These are phyloP conservation scores for Oryctolagus cuniculus DNA, from an alignment of 2,113 vertebrate species.

Conservation along the genomic window DNA sequence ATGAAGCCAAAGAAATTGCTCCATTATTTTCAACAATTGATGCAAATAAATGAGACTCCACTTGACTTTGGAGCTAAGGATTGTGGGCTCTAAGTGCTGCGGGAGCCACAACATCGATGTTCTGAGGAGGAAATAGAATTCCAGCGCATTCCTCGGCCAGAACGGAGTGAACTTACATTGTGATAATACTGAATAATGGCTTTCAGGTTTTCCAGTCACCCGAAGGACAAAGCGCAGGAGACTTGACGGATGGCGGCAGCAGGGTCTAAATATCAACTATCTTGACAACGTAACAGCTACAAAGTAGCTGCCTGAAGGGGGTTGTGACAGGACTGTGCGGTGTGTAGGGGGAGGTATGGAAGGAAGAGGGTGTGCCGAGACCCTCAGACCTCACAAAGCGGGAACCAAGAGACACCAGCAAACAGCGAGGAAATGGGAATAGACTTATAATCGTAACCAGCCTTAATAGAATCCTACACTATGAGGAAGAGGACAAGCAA, in stretches of 20 bases:
- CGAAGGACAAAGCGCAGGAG: neutral
- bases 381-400: too few relatives aligned
- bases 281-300: neutral
- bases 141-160: neutral
- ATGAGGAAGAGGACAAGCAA: neutral
- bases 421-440: neutral
- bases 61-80: neutral
- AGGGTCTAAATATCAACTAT: neutral
- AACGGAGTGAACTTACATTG: neutral
- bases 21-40: neutral
- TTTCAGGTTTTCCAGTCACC: neutral
- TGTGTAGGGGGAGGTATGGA: neutral
- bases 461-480: too few relatives aligned
- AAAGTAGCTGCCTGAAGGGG: neutral
- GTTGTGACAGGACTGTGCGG: neutral
- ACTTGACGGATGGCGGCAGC: neutral
- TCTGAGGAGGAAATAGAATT: neutral
- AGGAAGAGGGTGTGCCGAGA: neutral
- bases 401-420: neutral
- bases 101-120: too few relatives aligned
- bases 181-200: neutral
- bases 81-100: neutral
- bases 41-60: neutral
- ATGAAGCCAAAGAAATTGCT: neutral
- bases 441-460: too few relatives aligned